phyloP scores from a whole-genome alignment of 2,888 invertebrate species.

The Bellardia pandia region DNA sequence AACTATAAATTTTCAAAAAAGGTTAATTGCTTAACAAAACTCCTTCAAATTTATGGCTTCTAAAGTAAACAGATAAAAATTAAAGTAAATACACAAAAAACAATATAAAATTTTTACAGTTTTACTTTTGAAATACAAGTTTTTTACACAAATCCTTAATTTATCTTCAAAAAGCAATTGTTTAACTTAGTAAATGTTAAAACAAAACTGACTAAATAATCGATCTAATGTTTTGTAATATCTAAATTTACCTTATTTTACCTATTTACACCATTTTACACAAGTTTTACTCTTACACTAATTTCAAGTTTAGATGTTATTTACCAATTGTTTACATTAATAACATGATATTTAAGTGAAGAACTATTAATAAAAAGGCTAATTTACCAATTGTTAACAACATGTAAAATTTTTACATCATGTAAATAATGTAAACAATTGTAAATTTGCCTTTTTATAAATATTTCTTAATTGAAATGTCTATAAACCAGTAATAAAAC shows the following conservation, averaged over 20 bases:
- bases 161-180: too few relatives aligned
- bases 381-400: too few relatives aligned
- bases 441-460: neutral
- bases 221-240: too few relatives aligned
- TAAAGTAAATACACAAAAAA: neutral
- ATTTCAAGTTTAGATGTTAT: neutral
- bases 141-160: too few relatives aligned
- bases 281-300: too few relatives aligned
- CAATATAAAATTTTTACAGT: neutral
- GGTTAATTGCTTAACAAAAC: slow-evolving; percentile 66
- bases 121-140: too few relatives aligned
- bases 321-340: neutral
- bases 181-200: too few relatives aligned
- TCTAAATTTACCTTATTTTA: too few relatives aligned
- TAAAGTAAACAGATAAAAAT: slow-evolving; percentile 40
- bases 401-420: neutral
- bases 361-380: too few relatives aligned
- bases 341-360: too few relatives aligned
- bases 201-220: neutral
- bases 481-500: neutral
- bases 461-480: too few relatives aligned
- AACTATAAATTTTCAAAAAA: slow-evolving; percentile 67
- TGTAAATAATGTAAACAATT: neutral
- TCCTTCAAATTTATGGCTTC: slow-evolving; percentile 65
- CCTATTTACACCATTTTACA: neutral